Base-by-base conservation (phyloP, 2,113 vertebrate genomes). In the Chelonoidis abingdonii region DNA sequence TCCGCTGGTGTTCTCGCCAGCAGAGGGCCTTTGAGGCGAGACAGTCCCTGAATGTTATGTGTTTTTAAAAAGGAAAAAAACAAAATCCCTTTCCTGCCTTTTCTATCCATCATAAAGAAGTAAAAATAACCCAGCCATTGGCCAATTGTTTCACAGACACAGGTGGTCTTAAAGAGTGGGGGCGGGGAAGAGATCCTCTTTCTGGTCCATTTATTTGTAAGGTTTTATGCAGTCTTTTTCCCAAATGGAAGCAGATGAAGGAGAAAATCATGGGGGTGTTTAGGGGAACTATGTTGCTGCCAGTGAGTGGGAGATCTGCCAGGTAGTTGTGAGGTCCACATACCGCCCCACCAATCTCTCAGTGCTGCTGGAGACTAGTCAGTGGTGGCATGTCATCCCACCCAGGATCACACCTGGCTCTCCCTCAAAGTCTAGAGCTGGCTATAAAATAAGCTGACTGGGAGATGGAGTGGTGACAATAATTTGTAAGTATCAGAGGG, bases 391-490 rank as follows among this genome's bases (percentile, higher is more conserved):
- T 0, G 0, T 80, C 88, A 29, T 25, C 29, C 49, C 31, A 0
- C 56, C 8, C 31, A 78, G 17, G 22, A 79, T 59, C 57, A 22
- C 19, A 0, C 1, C 85, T 0, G 0, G 31, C 31, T 25, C 49
- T 90, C n/a, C 57, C 8, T 86, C 19, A 22, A 27, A 78, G 69
- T 87, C 85, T 80, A 24, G 19, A 41, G 69, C 38, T 41, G 19
- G 22, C 19, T 75, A 41, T 12, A 44, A 5, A 27, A n/a, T 31
- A 83, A 94, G 65, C 52, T 91, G 56, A 21, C 6, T 10, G 27
- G 6, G 25, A 50, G 53, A 21, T 53, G 84, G 85, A 80, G 12
- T 50, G 31, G n/a, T 27, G 89, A 1, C 83, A 81, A 69, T 49
- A 82, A 19, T 5, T 0, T 1, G n/a, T 56, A 83, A 80, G 47